Conservation (phyloP, 2,888 invertebrate species). For the Tiliacea citrago region DNA sequence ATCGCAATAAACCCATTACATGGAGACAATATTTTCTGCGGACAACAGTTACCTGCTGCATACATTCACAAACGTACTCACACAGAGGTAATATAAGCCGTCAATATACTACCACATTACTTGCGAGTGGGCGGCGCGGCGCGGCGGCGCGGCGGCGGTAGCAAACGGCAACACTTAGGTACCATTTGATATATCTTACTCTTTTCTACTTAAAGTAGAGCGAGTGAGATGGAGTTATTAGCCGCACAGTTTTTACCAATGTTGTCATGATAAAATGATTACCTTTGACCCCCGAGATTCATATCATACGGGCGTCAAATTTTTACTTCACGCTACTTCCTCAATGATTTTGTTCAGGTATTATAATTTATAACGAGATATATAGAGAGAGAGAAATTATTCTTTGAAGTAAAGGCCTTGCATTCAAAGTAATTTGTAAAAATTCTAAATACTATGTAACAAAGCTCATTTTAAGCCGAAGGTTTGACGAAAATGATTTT, state of each 20-base stretch:
- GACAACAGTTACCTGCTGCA: conserved; percentile 65
- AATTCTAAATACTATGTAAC: background rate
- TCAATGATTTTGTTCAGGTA: conserved; percentile 7
- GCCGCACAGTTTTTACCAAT: conserved; percentile 72
- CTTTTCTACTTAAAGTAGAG: conserved; percentile 68
- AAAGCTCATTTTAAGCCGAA: background rate
- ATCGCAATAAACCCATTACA: conserved; percentile 57
- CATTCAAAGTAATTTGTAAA: background rate
- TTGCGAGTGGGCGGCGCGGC: conserved; percentile 83
- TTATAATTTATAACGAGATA: too few relatives aligned
- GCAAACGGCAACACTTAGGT: conserved; percentile 73
- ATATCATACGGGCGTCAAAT: conserved; percentile 39
- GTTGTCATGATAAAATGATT: conserved; percentile 80
- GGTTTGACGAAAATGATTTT: background rate
- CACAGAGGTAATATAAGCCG: conserved; percentile 53
- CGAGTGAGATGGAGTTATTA: conserved; percentile 70
- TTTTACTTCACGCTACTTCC: conserved; percentile 23
- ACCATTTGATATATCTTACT: conserved; percentile 72
- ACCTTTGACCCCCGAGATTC: conserved; percentile 80
- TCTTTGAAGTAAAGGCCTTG: background rate
- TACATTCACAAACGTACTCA: conserved; percentile 49
- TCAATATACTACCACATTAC: conserved; percentile 72
- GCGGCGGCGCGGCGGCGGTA: too few relatives aligned
- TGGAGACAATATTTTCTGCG: conserved; percentile 58
- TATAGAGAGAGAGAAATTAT: background rate